Conservation (phyloP, 2,113 vertebrate species). For the Pelodiscus sinensis region DNA sequence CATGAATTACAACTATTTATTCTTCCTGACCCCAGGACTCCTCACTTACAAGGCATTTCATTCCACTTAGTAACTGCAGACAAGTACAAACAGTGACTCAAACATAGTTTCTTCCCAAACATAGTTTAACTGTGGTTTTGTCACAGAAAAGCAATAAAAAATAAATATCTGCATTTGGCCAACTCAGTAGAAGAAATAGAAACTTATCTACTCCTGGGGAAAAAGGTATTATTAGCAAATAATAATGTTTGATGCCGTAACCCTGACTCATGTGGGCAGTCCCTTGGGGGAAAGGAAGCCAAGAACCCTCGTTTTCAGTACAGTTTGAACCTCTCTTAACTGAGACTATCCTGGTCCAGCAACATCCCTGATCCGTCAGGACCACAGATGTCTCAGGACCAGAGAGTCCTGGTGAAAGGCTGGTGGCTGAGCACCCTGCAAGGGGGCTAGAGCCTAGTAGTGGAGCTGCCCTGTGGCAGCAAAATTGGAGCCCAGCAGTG, state of each 20-base stretch:
- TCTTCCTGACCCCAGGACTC: not conserved
- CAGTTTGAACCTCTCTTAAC: too few species aligned
- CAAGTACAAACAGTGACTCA: slow-evolving; percentile 9
- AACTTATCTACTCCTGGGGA: not conserved
- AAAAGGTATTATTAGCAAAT: slow-evolving; percentile 37
- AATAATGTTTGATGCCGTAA: not conserved
- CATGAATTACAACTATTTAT: slow-evolving; percentile 47
- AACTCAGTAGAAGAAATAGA: slow-evolving; percentile 23
- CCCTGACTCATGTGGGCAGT: not conserved
- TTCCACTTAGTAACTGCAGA: slow-evolving; percentile 37
- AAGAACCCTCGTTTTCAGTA: not conserved
- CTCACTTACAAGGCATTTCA: not conserved
- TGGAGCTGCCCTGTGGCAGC: too few species aligned
- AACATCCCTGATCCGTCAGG: too few species aligned
- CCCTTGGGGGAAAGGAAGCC: not conserved
- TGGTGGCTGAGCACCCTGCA: too few species aligned
- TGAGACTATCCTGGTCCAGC: too few species aligned
- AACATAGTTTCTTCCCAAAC: slow-evolving; percentile 38
- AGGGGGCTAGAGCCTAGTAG: too few species aligned
- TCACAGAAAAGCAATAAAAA: slow-evolving; percentile 8
- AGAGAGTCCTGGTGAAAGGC: too few species aligned
- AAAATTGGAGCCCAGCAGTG: too few species aligned
- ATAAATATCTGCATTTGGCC: not conserved
- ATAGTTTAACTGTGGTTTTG: not conserved
- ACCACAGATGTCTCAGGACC: too few species aligned